Evolutionary conservation across 2,113 vertebrate genomes (phyloP).

Genomic region (Rhinopomastus cyanomelas): DNA sequence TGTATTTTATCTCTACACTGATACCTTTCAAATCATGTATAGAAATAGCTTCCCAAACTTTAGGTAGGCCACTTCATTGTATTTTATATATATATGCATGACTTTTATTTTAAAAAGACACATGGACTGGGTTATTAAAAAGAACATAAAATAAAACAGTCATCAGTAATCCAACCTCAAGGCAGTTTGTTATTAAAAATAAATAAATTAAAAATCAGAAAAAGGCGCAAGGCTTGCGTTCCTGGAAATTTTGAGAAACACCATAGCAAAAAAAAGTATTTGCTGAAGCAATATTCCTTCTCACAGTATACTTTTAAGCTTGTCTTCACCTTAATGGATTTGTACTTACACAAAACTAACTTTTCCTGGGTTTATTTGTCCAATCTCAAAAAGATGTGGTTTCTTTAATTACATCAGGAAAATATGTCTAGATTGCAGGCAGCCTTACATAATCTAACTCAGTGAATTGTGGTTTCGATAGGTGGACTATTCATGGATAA

Average conservation of each 20-base stretch:
- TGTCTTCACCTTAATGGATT: background rate
- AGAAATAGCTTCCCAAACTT: background rate
- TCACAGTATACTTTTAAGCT: rapidly evolving
- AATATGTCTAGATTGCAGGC: background rate
- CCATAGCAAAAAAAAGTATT: background rate
- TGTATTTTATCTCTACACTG: background rate
- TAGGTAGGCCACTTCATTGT: background rate
- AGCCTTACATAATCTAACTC: too few species aligned
- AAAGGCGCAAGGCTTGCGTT: background rate
- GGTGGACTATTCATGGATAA: too few species aligned
- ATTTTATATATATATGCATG: background rate
- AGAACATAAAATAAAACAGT: background rate
- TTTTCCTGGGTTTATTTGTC: background rate
- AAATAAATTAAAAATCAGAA: background rate
- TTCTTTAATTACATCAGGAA: background rate
- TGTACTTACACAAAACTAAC: background rate
- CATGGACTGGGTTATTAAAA: background rate
- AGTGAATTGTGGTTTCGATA: too few species aligned
- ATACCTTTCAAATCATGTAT: background rate
- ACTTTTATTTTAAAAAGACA: background rate
- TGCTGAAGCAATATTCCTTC: background rate
- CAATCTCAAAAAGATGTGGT: background rate
- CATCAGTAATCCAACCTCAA: background rate
- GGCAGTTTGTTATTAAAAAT: background rate
- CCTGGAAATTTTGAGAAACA: background rate